Evolutionary conservation across 2,113 vertebrate species (phyloP).

Genomic region (Cariama cristata): DNA sequence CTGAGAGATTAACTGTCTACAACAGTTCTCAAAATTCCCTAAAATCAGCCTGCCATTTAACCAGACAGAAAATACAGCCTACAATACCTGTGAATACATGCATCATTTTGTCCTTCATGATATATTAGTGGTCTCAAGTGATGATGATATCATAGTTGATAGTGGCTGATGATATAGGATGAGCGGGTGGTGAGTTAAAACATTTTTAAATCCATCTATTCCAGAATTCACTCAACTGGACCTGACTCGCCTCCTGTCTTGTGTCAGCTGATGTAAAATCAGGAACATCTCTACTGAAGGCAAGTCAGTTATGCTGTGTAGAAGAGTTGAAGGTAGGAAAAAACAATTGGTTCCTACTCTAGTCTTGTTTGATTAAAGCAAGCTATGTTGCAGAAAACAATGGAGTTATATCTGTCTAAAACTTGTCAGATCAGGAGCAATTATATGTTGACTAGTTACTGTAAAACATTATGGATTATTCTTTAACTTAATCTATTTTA

Average conservation of each 20-base stretch:
- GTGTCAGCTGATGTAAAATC: background rate
- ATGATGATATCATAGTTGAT: background rate
- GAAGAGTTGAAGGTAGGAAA: background rate
- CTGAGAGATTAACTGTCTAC: background rate
- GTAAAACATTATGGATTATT: background rate
- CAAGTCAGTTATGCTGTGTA: background rate
- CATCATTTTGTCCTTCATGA: background rate
- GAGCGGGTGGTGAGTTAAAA: background rate
- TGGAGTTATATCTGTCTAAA: background rate
- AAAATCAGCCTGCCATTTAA: background rate
- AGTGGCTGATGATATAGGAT: background rate
- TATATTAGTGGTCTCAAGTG: background rate
- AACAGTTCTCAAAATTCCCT: background rate
- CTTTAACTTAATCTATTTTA: background rate
- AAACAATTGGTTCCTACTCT: background rate
- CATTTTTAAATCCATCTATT: conserved; percentile 29
- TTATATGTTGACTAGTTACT: background rate
- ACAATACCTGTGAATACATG: background rate
- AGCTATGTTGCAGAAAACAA: background rate
- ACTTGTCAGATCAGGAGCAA: background rate
- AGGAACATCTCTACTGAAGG: background rate
- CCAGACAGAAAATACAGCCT: background rate
- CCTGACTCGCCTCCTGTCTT: background rate
- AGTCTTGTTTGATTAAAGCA: background rate
- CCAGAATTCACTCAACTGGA: background rate